Evolutionary conservation across 2,797 vertebrate species (phyloP).

Genomic region (Cyclura pinguis): DNA sequence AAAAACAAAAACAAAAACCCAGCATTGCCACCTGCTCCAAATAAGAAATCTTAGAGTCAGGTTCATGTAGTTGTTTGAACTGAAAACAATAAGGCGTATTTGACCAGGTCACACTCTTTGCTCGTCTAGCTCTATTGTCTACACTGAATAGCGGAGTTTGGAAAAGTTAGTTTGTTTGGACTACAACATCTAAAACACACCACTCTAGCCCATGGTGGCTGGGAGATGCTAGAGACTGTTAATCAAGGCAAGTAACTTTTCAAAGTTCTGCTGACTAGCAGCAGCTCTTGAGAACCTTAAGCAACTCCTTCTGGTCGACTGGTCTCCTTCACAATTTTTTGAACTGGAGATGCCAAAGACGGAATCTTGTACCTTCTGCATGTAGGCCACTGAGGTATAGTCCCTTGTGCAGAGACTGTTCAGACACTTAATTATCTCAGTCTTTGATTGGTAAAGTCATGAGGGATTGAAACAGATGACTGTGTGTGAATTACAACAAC

Average conservation of each 20-base stretch:
- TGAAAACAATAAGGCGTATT: background rate
- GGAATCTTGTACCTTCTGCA: background rate
- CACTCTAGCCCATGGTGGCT: too few relatives aligned
- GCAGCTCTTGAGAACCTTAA: background rate
- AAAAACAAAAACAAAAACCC: conserved; percentile 51
- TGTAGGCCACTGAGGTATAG: background rate
- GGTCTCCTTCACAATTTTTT: background rate
- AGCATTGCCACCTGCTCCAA: conserved; percentile 47
- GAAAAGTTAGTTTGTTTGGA: too few relatives aligned
- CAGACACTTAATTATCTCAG: background rate
- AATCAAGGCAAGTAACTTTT: background rate
- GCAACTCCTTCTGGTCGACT: background rate
- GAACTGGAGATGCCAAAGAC: background rate
- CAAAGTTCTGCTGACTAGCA: background rate
- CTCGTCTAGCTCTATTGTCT: background rate
- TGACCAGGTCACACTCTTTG: background rate
- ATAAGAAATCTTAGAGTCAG: conserved; percentile 40
- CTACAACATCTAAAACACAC: background rate
- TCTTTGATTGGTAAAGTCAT: background rate
- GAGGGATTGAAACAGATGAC: background rate
- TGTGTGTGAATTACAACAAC: background rate
- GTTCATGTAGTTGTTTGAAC: background rate
- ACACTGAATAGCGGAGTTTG: too few relatives aligned
- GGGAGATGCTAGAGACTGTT: too few relatives aligned
- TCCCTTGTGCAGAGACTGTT: background rate